Evolutionary conservation across 2,888 invertebrate genomes (phyloP), one percentile per base, ranked within the genome.

Genomic region (Dascillus cervinus): DNA sequence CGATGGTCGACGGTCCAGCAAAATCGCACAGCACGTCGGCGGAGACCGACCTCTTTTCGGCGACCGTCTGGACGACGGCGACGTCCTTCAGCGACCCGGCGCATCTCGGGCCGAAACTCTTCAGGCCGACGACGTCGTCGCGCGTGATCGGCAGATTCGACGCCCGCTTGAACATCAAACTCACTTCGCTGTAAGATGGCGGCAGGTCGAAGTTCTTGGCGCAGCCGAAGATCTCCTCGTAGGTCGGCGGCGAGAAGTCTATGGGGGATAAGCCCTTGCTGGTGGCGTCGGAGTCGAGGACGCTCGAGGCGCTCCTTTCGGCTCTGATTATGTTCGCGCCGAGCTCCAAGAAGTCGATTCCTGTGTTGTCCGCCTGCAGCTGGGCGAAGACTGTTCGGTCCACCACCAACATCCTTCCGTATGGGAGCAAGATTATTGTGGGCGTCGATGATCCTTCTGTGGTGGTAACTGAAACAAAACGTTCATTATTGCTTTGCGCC

Each of bases 361-460:
- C 70, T 43, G 57, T 50, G 19, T 55, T 50, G 40, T 60, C 60
- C 10, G 58, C 54, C 56, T 69, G 69, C 13, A 72, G 60, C 43
- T 69, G 69, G 5, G 65, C 65, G 42, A 72, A 69, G 27, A 72
- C 66, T n/a, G 65, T 63, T 21, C 71, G 64, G 45, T 72, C 72
- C 10, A 72, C 71, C 13, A 72, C 71, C 23, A 72, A 58, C 71
- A 72, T 72, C 40, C 72, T 57, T 3, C 72, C 72, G 45, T 70
- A 70, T 0, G 72, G 72, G 11, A 72, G 55, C 3, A 72, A 64
- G 38, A 72, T 72, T 50, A 72, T 69, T 37, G 72, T 72, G 21
- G 72, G 72, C 17, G 70, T 69, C 20, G 66, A 58, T 19, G 66
- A 62, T 32, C 41, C 44, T 31, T 46, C 49, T 29, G 37, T 39